Conservation (phyloP, 2,888 invertebrate species). For the Morpho achilles region DNA sequence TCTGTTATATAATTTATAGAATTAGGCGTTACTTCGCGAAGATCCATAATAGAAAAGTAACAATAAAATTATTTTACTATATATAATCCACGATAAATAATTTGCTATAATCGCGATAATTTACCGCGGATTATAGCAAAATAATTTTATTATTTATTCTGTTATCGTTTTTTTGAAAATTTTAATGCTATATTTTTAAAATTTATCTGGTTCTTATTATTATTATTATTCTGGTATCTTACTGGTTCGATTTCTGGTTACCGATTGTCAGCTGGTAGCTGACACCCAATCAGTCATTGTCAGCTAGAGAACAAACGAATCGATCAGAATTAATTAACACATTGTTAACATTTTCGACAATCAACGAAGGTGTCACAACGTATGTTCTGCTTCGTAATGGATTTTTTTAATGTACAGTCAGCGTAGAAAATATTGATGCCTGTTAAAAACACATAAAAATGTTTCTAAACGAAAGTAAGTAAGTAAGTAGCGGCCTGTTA, state of each 20-base stretch:
- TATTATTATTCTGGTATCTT: too few relatives aligned
- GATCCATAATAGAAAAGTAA: too few relatives aligned
- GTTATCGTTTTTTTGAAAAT: not conserved
- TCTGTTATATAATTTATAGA: too few relatives aligned
- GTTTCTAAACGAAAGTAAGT: too few relatives aligned
- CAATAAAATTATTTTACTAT: too few relatives aligned
- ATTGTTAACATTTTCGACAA: slow-evolving; percentile 9
- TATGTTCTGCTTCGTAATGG: slow-evolving; percentile 1
- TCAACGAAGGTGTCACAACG: not conserved
- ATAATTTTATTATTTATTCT: not conserved
- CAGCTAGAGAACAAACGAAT: slow-evolving; percentile 4
- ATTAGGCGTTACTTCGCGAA: too few relatives aligned
- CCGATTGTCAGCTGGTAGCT: not conserved
- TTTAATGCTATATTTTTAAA: not conserved
- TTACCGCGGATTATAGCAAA: not conserved
- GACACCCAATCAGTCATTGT: slow-evolving; percentile 7
- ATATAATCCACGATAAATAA: too few relatives aligned
- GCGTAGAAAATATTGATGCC: slow-evolving; percentile 1
- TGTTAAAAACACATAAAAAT: too few relatives aligned
- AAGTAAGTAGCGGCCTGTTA: too few relatives aligned
- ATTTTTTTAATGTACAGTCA: slow-evolving; percentile 2
- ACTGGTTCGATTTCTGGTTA: not conserved
- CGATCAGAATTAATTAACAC: slow-evolving; percentile 57
- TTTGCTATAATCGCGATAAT: too few relatives aligned
- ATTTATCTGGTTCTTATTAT: too few relatives aligned